These are phyloP conservation scores for Sarcoramphus papa DNA, from an alignment of 2,797 vertebrate species.

Conservation along the genomic window DNA sequence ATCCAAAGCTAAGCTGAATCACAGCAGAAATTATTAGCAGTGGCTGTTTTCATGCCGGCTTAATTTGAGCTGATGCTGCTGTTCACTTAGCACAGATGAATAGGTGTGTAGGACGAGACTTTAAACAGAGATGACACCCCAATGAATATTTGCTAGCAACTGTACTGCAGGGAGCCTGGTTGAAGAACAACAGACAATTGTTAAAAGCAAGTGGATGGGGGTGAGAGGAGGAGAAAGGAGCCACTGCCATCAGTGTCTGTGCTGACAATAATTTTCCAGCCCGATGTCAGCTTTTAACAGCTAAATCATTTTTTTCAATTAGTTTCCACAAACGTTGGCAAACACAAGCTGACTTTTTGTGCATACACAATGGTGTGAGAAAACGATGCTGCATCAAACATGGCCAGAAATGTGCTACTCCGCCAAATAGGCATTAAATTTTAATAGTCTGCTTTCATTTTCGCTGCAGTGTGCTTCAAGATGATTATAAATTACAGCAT, in stretches of 20 bases:
- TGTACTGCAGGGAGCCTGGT: slow-evolving; percentile 53
- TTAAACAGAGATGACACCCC: slow-evolving; percentile 74
- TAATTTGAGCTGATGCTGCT: slow-evolving; percentile 76
- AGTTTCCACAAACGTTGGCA: slow-evolving; percentile 65
- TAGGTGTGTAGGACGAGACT: slow-evolving; percentile 68
- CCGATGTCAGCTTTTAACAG: slow-evolving; percentile 53
- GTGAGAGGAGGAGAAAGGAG: background rate
- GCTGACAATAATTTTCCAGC: slow-evolving; percentile 54
- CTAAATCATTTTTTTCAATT: slow-evolving; percentile 71
- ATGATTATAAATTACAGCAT: slow-evolving; percentile 71
- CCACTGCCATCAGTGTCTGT: background rate
- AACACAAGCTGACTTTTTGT: slow-evolving; percentile 54
- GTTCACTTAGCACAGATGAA: slow-evolving; percentile 76
- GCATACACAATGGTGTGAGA: slow-evolving; percentile 1
- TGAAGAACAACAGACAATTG: slow-evolving; percentile 59
- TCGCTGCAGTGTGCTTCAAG: slow-evolving; percentile 56
- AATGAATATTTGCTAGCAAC: slow-evolving; percentile 71
- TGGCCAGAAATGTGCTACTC: slow-evolving; percentile 59
- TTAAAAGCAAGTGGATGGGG: slow-evolving; percentile 1
- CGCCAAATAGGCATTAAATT: slow-evolving; percentile 69
- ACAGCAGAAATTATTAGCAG: slow-evolving; percentile 78
- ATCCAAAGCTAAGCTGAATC: slow-evolving; percentile 75
- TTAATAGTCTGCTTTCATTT: slow-evolving; percentile 75
- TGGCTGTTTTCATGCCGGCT: slow-evolving; percentile 77
- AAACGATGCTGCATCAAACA: slow-evolving; percentile 42